These are phyloP conservation scores for Leucoraja erinaceus DNA, from an alignment of 2,113 vertebrate genomes.

Conservation along the genomic window DNA sequence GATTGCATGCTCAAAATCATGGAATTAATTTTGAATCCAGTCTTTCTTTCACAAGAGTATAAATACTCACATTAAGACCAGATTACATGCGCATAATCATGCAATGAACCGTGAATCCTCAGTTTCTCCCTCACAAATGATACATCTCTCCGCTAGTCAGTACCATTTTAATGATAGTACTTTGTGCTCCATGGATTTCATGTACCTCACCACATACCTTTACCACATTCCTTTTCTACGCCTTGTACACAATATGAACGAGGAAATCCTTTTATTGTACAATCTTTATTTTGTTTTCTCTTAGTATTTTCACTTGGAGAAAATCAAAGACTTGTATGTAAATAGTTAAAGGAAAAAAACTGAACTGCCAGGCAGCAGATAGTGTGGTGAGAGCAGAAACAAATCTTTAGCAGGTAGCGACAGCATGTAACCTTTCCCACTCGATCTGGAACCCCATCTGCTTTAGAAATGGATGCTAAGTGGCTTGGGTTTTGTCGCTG, in stretches of 20 bases:
- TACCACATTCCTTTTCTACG: background rate
- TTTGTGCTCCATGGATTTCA: background rate
- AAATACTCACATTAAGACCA: background rate
- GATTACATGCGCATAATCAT: background rate
- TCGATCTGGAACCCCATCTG: background rate
- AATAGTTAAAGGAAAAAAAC: background rate
- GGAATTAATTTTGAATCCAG: background rate
- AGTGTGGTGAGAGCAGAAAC: background rate
- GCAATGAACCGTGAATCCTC: background rate
- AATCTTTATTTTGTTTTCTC: slow-evolving; percentile 3
- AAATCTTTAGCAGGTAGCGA: background rate
- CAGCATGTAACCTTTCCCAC: background rate
- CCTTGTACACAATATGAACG: background rate
- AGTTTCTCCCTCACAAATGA: background rate
- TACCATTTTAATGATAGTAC: background rate
- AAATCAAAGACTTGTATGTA: background rate
- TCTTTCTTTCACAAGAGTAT: background rate
- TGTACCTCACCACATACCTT: background rate
- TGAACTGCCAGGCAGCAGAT: background rate
- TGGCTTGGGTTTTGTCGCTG: too few relatives aligned
- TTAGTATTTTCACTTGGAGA: background rate
- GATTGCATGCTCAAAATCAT: background rate
- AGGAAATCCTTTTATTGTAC: too few relatives aligned
- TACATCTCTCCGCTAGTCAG: too few relatives aligned
- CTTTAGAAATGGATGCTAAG: too few relatives aligned